Conservation (phyloP, 37 sponge, comb jelly and placozoan species). For the Spongilla lacustris region DNA sequence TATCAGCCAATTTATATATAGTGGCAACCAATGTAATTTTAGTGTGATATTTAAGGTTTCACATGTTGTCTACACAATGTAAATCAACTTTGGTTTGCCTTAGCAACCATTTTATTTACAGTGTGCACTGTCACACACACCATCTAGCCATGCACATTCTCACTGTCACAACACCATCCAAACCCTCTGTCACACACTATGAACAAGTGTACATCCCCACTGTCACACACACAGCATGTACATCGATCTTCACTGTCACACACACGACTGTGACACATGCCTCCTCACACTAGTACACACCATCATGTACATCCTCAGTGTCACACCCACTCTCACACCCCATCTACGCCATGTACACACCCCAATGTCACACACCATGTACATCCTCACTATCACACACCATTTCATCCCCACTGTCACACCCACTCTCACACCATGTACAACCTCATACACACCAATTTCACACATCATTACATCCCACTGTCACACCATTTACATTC, state of each 20-base stretch:
- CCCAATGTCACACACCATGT: neutral
- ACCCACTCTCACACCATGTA: neutral
- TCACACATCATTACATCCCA: conserved; percentile 1
- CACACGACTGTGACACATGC: neutral
- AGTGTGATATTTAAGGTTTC: neutral
- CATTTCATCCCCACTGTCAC: neutral
- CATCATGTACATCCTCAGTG: neutral
- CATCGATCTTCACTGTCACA: neutral
- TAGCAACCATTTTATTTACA: conserved; percentile 1
- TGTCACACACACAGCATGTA: conserved; percentile 1
- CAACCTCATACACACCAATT: neutral
- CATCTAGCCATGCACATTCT: too few relatives aligned
- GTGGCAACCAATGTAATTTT: neutral
- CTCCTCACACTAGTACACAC: neutral
- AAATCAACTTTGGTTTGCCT: conserved; percentile 1
- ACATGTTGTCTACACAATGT: neutral
- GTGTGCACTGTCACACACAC: conserved; percentile 1
- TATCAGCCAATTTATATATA: neutral
- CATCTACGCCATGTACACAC: conserved; percentile 1
- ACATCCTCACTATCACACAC: too few relatives aligned
- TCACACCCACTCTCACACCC: neutral
- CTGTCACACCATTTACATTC: conserved; percentile 1
- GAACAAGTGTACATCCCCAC: neutral
- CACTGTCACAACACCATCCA: too few relatives aligned
- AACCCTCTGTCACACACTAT: too few relatives aligned